phyloP scores from a whole-genome alignment of 2,797 vertebrate species.

The Acanthornis magna region DNA sequence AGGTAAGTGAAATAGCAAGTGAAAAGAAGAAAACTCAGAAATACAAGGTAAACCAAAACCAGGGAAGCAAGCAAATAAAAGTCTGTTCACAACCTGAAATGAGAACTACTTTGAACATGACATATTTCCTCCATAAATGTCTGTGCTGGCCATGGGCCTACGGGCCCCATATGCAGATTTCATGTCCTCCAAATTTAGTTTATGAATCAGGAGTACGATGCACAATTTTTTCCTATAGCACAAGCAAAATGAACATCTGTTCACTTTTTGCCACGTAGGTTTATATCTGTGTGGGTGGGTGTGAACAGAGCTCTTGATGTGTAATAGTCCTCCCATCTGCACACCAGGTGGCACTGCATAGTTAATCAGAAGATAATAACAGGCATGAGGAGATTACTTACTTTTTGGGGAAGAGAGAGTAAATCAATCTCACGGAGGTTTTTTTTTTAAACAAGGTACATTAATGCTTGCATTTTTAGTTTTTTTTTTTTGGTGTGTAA shows the following conservation, averaged over 20 bases:
- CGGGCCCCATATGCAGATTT: slow-evolving; percentile 53
- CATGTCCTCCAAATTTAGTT: slow-evolving; percentile 70
- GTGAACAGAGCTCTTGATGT: slow-evolving; percentile 73
- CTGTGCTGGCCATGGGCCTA: slow-evolving; percentile 53
- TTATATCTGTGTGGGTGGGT: slow-evolving; percentile 68
- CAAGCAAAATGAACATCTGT: slow-evolving; percentile 78
- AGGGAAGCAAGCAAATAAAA: slow-evolving; percentile 15
- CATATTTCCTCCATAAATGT: slow-evolving; percentile 36
- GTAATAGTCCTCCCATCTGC: slow-evolving; percentile 74
- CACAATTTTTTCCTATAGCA: slow-evolving; percentile 63
- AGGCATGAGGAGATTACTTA: slow-evolving; percentile 66
- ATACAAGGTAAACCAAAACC: slow-evolving; percentile 5
- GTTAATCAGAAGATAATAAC: slow-evolving; percentile 74
- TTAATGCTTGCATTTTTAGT: slow-evolving; percentile 13
- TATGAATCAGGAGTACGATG: slow-evolving; percentile 68
- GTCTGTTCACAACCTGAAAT: slow-evolving; percentile 13
- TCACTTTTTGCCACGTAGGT: slow-evolving; percentile 72
- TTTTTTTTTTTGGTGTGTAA: background rate
- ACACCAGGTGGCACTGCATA: slow-evolving; percentile 75
- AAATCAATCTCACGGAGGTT: slow-evolving; percentile 53
- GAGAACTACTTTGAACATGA: slow-evolving; percentile 18
- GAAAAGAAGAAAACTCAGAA: background rate
- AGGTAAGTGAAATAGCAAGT: background rate
- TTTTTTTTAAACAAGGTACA: slow-evolving; percentile 11
- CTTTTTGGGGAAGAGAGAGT: slow-evolving; percentile 62